Conservation (phyloP, 2,113 vertebrate species). For the Caretta caretta region DNA sequence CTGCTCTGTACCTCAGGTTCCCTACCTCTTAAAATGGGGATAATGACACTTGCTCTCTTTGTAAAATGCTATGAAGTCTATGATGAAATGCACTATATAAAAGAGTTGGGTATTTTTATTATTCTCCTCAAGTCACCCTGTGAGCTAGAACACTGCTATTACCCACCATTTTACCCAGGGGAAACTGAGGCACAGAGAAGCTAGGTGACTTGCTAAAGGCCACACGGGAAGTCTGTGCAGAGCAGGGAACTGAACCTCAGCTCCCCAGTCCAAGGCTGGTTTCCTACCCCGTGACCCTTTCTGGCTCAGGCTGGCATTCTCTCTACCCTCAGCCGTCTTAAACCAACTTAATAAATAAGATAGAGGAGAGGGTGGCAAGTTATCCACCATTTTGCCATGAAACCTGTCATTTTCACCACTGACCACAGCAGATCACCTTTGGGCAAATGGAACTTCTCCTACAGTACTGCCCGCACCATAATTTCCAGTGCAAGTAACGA, state of each 20-base stretch:
- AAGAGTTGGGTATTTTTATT: background rate
- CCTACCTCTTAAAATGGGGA: background rate
- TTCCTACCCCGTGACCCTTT: background rate
- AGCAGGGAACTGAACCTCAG: accelerated
- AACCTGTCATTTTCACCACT: background rate
- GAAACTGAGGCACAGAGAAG: background rate
- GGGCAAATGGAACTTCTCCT: background rate
- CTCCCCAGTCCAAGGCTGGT: background rate
- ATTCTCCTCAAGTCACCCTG: background rate
- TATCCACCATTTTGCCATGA: background rate
- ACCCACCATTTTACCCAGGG: background rate
- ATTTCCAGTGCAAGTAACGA: background rate
- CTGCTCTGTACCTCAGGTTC: background rate
- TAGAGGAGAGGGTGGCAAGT: background rate
- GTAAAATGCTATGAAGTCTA: background rate
- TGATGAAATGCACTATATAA: background rate
- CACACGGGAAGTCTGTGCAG: background rate
- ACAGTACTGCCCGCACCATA: accelerated
- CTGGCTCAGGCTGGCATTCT: background rate
- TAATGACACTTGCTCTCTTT: background rate
- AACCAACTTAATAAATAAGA: background rate
- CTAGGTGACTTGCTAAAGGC: background rate
- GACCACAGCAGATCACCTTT: background rate
- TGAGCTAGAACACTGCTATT: background rate
- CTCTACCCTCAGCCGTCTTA: background rate